phyloP scores from a whole-genome alignment of 2,888 invertebrate species.

The Cerastis leucographa region DNA sequence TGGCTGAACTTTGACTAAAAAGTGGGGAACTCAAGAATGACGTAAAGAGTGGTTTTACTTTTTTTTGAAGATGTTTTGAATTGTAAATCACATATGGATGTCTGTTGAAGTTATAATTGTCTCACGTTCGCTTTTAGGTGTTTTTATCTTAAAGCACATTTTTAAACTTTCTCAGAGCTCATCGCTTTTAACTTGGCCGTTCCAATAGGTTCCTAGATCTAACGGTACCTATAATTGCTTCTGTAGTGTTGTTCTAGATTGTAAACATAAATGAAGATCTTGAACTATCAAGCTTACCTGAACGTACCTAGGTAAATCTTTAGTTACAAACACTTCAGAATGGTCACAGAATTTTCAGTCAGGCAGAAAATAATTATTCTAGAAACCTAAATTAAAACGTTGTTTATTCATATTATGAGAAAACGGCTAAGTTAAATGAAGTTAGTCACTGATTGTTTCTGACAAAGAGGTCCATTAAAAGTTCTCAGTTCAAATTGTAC shows the following conservation, averaged over 20 bases:
- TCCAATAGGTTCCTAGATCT: neutral
- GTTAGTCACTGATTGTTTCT: conserved; percentile 22
- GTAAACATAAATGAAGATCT: neutral
- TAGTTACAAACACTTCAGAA: conserved; percentile 2
- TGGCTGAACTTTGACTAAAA: conserved; percentile 35
- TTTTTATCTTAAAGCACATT: neutral
- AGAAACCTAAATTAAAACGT: neutral
- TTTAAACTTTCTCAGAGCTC: neutral
- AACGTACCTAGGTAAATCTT: neutral
- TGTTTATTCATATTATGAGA: conserved; percentile 6
- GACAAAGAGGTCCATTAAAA: conserved; percentile 27
- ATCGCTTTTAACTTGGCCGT: neutral
- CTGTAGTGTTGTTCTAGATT: neutral
- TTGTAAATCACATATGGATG: conserved; percentile 6
- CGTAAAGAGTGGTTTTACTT: conserved; percentile 19
- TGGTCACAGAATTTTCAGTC: neutral
- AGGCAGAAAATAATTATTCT: neutral
- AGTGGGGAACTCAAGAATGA: conserved; percentile 40
- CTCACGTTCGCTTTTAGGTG: neutral
- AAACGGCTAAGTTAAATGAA: conserved; percentile 9
- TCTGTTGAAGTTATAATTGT: neutral
- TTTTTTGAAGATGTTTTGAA: conserved; percentile 20
- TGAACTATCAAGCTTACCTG: neutral
- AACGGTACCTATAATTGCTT: neutral
- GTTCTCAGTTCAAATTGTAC: conserved; percentile 30